phyloP scores from a whole-genome alignment of 2,113 vertebrate species.

The Dendropsophus ebraccatus region DNA sequence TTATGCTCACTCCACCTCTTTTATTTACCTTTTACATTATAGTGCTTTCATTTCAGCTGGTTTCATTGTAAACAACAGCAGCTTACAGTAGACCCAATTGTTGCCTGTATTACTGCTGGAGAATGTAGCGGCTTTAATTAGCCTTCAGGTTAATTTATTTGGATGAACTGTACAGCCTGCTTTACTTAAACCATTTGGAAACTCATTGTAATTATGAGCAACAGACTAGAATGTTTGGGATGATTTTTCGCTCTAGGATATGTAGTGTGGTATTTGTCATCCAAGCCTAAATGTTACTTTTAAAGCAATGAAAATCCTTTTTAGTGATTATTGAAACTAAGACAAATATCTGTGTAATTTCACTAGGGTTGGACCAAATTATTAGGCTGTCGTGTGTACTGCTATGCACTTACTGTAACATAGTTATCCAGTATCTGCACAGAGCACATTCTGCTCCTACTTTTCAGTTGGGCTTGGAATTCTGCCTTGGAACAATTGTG shows the following conservation, averaged over 20 bases:
- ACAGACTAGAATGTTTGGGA: neutral
- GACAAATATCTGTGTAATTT: neutral
- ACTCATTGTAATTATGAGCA: neutral
- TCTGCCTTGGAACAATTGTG: no score
- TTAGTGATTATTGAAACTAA: neutral
- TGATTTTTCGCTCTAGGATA: neutral
- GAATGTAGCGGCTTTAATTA: slow-evolving; percentile 9
- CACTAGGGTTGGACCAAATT: neutral
- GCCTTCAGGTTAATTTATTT: neutral
- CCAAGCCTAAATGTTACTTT: neutral
- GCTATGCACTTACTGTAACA: no score
- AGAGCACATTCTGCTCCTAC: no score
- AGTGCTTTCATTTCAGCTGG: slow-evolving; percentile 2
- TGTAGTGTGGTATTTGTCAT: neutral
- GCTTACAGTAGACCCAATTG: slow-evolving; percentile 27
- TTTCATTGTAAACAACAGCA: slow-evolving; percentile 26
- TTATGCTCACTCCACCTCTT: slow-evolving; percentile 47
- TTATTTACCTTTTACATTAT: slow-evolving; percentile 47
- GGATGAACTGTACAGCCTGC: neutral
- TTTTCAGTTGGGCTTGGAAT: no score
- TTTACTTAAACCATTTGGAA: neutral
- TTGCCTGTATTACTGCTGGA: slow-evolving; percentile 23
- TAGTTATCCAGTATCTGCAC: no score
- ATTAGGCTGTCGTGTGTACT: no score
- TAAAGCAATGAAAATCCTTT: neutral